phyloP scores from a whole-genome alignment of 1,140 invertebrate species.

The Cherax destructor region DNA sequence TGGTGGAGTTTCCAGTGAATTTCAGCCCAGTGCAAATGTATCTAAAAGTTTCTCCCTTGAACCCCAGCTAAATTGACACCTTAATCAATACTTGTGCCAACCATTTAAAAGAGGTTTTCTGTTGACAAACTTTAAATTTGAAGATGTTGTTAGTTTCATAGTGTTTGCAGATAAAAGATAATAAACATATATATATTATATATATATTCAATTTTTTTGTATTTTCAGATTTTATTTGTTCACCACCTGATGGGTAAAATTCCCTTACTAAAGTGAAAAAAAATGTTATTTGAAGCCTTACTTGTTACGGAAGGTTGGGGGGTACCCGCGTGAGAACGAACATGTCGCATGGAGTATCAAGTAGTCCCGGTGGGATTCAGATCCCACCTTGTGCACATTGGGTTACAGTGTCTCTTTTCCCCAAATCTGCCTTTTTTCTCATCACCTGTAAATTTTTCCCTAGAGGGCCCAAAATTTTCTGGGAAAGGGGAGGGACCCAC shows the following conservation, averaged over 20 bases:
- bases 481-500: slow-evolving; percentile 45
- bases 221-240: slow-evolving; percentile 70
- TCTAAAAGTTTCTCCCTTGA: slow-evolving; percentile 33
- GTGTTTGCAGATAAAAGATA: slow-evolving; percentile 68
- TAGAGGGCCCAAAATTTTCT: slow-evolving; percentile 49
- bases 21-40: slow-evolving; percentile 49
- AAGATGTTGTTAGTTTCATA: slow-evolving; percentile 69
- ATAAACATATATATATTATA: slow-evolving; percentile 68
- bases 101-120: slow-evolving; percentile 65
- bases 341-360: slow-evolving; percentile 10
- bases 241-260: slow-evolving; percentile 66
- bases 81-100: slow-evolving; percentile 69
- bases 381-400: slow-evolving; percentile 15
- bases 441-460: slow-evolving; percentile 41
- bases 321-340: slow-evolving; percentile 26
- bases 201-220: slow-evolving; percentile 70
- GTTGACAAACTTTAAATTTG: slow-evolving; percentile 66
- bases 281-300: slow-evolving; percentile 66
- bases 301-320: slow-evolving; percentile 55
- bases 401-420: slow-evolving; percentile 42
- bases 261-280: slow-evolving; percentile 67
- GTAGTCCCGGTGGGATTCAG: background rate
- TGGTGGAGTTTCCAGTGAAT: slow-evolving; percentile 49
- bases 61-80: slow-evolving; percentile 54
- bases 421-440: slow-evolving; percentile 46